These are phyloP conservation scores for Cebus imitator DNA, from an alignment of 2,113 vertebrate species.

Conservation along the genomic window DNA sequence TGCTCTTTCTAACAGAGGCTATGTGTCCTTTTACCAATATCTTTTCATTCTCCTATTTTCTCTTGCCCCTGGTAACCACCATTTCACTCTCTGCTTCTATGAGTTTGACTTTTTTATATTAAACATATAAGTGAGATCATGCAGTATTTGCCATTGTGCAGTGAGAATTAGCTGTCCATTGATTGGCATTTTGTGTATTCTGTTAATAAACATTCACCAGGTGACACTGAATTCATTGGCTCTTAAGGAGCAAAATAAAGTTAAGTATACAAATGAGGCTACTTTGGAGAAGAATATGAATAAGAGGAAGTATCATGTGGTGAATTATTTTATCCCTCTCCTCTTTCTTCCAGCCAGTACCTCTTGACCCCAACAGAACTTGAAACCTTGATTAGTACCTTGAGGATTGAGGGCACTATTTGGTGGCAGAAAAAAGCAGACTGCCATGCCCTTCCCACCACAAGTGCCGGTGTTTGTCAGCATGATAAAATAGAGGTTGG, in stretches of 20 bases:
- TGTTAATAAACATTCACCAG: neutral
- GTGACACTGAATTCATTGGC: neutral
- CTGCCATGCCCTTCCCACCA: fast-evolving
- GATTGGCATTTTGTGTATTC: neutral
- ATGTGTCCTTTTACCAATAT: neutral
- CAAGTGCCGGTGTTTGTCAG: neutral
- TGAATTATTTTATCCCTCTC: neutral
- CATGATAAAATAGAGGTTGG: neutral
- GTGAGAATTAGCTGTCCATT: neutral
- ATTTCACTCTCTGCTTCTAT: neutral
- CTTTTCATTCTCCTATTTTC: too few relatives aligned
- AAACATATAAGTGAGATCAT: neutral
- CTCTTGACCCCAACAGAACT: neutral
- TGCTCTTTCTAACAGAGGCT: neutral
- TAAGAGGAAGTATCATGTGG: neutral
- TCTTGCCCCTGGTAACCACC: neutral
- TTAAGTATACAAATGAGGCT: neutral
- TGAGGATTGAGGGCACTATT: too few relatives aligned
- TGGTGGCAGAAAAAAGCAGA: neutral
- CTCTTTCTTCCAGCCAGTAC: neutral
- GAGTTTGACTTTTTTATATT: neutral
- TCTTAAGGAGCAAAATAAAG: neutral
- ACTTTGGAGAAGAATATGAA: neutral
- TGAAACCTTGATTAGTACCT: neutral
- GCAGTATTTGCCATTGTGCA: neutral